Conservation (phyloP, 2,888 invertebrate species). For the Sclerodermus sp. region DNA sequence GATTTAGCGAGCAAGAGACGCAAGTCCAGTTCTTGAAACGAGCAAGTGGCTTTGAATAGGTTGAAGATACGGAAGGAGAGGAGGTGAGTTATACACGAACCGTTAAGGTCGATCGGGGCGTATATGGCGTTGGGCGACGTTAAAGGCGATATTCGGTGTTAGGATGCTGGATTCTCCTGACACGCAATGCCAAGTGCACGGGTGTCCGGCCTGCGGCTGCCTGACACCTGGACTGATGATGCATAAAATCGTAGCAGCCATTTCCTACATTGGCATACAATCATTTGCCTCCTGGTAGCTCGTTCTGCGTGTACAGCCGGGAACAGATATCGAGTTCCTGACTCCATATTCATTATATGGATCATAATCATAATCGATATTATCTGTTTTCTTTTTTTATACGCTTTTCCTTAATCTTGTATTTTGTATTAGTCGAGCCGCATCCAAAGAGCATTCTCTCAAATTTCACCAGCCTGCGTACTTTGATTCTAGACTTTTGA, state of each 20-base stretch:
- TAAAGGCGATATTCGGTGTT: conserved; percentile 30
- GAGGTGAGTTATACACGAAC: conserved; percentile 14
- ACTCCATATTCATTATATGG: no score
- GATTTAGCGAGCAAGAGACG: no score
- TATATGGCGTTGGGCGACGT: conserved; percentile 27
- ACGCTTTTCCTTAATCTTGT: no score
- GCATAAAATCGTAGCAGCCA: conserved; percentile 44
- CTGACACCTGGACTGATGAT: conserved; percentile 51
- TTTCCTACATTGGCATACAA: conserved; percentile 51
- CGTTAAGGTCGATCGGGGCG: conserved; percentile 29
- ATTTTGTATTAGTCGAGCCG: no score
- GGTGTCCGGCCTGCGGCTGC: conserved; percentile 22
- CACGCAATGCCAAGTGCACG: conserved; percentile 39
- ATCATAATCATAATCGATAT: no score
- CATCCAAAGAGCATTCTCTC: no score
- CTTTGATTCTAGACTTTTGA: no score
- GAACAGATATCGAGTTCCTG: no score
- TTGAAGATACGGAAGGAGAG: conserved; percentile 27
- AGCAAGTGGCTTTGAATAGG: conserved; percentile 1
- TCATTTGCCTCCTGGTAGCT: conserved; percentile 44
- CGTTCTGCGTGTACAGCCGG: background rate
- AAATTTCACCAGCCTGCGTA: no score
- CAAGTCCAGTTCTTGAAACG: no score
- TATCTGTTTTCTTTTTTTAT: no score
- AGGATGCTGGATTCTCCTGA: conserved; percentile 29